Evolutionary conservation across 1,140 invertebrate genomes (phyloP), one percentile per base, ranked within the genome.

Genomic region (Macrostomum lignano): DNA sequence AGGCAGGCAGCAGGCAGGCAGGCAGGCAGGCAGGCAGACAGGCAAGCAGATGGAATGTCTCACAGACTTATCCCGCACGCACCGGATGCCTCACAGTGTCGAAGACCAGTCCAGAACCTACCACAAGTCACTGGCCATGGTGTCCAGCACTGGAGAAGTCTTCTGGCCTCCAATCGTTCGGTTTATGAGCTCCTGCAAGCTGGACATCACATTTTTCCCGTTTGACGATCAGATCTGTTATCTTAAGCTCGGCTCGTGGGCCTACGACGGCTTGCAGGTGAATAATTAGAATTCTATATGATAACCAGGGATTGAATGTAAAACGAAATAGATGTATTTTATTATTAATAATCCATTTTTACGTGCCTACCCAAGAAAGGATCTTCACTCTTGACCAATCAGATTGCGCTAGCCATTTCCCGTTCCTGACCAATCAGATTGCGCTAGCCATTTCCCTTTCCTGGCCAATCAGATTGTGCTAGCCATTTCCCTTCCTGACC

Each of bases 141-240:
- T 28, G 14, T 4, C 14, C 17, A 28, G 9, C 17, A 9, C 7
- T 28, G 26, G 26, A 9, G 3, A 28, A 28, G 14, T 28, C 7
- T 5, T 9, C 4, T 28, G 26, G 26, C 3, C 14, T 7, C 26
- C 26, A 3, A 28, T 28, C 5, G 26, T 28, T 5, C 15, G 14
- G 19, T 15, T 28, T 14, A 14, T 7, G 69, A 91, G 81, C 57
- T 91, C 82, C 25, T 98, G 91, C 57, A 88, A 79, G 14, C 96
- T 98, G 44, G 82, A 98, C 55, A 88, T 98, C 30, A 19, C 23
- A 17, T 23, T 24, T 19, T 36, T 36, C 14, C 34, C 34, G 23
- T 36, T 36, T 20, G 34, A 36, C 17, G 25, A 26, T 5, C 34
- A 36, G 23, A 17, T 26, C 3, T 36, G 34, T 15, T 11, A 7